phyloP scores from a whole-genome alignment of 2,113 vertebrate species.

The Barnardius zonarius region DNA sequence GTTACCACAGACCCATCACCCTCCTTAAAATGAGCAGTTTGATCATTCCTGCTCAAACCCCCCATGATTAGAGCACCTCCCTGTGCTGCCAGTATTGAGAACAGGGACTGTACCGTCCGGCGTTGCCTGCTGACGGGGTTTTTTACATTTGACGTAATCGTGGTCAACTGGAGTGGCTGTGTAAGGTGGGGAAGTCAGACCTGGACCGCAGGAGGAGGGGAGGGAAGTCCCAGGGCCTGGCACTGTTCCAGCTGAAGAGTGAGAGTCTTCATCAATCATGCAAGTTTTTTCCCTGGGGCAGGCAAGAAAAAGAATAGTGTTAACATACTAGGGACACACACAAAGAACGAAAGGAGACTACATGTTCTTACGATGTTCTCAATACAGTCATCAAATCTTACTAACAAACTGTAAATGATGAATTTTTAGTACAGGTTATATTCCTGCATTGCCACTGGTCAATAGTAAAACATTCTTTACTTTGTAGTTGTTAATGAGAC shows the following conservation, averaged over 20 bases:
- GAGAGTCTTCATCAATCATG: constrained; percentile 91
- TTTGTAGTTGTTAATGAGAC: not conserved
- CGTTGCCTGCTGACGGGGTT: constrained; percentile 91
- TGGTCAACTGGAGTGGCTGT: constrained; percentile 99
- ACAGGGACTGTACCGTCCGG: constrained; percentile 99
- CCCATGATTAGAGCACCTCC: constrained; percentile 71
- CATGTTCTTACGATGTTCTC: not conserved
- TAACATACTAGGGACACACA: not conserved
- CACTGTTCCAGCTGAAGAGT: constrained; percentile 83
- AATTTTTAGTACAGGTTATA: not conserved
- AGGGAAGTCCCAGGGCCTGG: constrained; percentile 81
- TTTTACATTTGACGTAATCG: constrained; percentile 99
- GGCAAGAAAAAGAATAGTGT: not conserved
- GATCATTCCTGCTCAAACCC: constrained; percentile 60
- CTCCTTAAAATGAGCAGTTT: constrained; percentile 74
- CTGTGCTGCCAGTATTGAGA: constrained; percentile 83
- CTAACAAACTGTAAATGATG: not conserved
- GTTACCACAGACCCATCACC: constrained; percentile 87
- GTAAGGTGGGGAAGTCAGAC: constrained; percentile 98
- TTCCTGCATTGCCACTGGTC: not conserved
- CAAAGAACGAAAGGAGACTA: not conserved
- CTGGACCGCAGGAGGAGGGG: constrained; percentile 88
- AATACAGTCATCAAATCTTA: not conserved
- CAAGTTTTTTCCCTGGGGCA: constrained; percentile 86
- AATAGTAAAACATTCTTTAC: not conserved